phyloP scores from a whole-genome alignment of 2,888 invertebrate species.

The Coelinius sp. region DNA sequence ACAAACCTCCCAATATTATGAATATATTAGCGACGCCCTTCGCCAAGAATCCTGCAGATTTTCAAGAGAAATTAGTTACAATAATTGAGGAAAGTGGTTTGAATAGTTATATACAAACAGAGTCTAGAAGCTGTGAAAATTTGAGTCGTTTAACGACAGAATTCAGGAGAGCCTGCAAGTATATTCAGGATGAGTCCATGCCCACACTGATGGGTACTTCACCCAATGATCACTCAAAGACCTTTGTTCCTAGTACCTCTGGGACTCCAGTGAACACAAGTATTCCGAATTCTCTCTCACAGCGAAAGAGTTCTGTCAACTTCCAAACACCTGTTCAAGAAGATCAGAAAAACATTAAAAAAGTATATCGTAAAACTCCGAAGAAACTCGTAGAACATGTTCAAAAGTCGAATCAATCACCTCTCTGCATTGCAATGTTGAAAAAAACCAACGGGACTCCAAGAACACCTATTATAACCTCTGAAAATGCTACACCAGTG shows the following conservation, averaged over 20 bases:
- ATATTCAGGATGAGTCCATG: conserved; percentile 63
- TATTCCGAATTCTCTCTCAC: neutral
- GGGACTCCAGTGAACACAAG: neutral
- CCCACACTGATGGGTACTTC: conserved; percentile 47
- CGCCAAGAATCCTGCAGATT: conserved; percentile 54
- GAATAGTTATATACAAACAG: conserved; percentile 36
- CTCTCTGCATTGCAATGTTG: neutral
- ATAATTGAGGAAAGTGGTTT: conserved; percentile 62
- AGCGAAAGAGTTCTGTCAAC: neutral
- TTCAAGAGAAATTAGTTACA: conserved; percentile 60
- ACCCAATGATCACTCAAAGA: neutral
- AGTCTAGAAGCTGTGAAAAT: conserved; percentile 49
- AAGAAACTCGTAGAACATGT: conserved; percentile 37
- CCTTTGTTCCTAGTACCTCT: neutral
- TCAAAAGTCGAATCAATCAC: conserved; percentile 12
- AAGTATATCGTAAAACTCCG: conserved; percentile 50
- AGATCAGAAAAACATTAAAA: conserved; percentile 14
- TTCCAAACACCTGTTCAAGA: neutral
- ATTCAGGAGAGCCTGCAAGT: conserved; percentile 61
- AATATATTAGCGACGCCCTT: conserved; percentile 55
- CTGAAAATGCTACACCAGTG: neutral
- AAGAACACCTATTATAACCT: neutral
- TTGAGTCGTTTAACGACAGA: conserved; percentile 59
- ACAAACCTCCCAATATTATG: neutral
- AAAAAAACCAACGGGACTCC: neutral